phyloP scores from a whole-genome alignment of 2,888 invertebrate species.

The Orthonevra nobilis region DNA sequence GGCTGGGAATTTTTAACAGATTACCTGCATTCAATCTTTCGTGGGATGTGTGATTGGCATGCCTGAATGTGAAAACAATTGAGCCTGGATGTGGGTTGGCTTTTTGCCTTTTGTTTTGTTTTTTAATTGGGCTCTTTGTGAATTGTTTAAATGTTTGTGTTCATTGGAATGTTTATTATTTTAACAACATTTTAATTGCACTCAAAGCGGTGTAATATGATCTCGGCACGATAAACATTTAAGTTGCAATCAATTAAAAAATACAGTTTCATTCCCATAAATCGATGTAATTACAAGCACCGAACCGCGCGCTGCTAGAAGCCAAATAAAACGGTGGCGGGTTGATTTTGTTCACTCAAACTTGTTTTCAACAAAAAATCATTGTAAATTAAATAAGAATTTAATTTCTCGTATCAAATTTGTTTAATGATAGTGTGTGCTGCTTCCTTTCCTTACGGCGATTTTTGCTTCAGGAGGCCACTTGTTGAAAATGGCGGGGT shows the following conservation, averaged over 20 bases:
- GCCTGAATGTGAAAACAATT: slow-evolving; percentile 8
- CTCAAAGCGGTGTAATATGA: slow-evolving; percentile 31
- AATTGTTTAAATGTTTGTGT: slow-evolving; percentile 22
- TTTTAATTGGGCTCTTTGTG: slow-evolving; percentile 23
- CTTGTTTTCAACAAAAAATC: no score
- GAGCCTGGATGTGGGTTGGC: not conserved
- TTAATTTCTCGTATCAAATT: no score
- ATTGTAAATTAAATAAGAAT: no score
- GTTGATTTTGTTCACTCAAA: no score
- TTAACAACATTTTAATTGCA: slow-evolving; percentile 33
- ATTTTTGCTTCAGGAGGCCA: no score
- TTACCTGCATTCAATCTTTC: slow-evolving; percentile 50
- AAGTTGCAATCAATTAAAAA: slow-evolving; percentile 18
- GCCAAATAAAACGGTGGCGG: no score
- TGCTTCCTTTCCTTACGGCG: no score
- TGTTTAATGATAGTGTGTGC: no score
- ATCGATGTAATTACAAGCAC: no score
- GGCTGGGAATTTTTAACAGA: slow-evolving; percentile 42
- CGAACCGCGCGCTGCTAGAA: no score
- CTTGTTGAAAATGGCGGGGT: no score
- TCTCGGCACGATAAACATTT: slow-evolving; percentile 20
- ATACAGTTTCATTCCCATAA: no score
- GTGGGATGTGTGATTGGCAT: slow-evolving; percentile 18
- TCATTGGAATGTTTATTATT: slow-evolving; percentile 45
- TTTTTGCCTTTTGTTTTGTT: not conserved